Percentiles rank a stretch among this genome's conserved stretches.
Conservation (phyloP, 2,888 invertebrate species). For the Morinoia aosen region DNA sequence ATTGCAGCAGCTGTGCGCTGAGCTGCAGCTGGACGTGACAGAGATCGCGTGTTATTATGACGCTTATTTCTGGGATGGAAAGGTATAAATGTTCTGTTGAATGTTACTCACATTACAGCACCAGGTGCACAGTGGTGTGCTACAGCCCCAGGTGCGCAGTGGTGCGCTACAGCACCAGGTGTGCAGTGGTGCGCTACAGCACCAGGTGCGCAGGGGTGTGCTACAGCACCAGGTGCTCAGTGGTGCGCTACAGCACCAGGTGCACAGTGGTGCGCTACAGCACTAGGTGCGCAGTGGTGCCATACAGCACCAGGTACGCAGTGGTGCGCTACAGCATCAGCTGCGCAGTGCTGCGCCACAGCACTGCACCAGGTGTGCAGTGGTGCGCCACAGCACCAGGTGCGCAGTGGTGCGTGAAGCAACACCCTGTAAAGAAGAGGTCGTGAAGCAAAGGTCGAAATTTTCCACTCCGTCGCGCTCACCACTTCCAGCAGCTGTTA, state of each 20-base stretch:
- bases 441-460: not conserved
- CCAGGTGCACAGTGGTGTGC: not conserved
- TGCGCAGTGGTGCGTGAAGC: not conserved
- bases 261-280: not conserved
- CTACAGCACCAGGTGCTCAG: not conserved
- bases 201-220: no score
- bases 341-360: not conserved
- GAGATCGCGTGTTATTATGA: no score
- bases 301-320: not conserved
- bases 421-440: not conserved
- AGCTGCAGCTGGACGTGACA: no score
- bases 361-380: not conserved
- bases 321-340: not conserved
- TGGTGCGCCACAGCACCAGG: not conserved
- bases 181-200: not conserved
- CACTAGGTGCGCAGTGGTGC: not conserved
- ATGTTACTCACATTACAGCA: no score
- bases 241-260: not conserved
- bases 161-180: not conserved
- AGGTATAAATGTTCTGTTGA: no score
- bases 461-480: not conserved
- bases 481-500: slow-evolving; percentile 1
- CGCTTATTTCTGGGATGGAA: no score
- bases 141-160: not conserved
- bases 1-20: no score